These are phyloP conservation scores for Solea solea DNA, from an alignment of 2,113 vertebrate species.

Conservation along the genomic window DNA sequence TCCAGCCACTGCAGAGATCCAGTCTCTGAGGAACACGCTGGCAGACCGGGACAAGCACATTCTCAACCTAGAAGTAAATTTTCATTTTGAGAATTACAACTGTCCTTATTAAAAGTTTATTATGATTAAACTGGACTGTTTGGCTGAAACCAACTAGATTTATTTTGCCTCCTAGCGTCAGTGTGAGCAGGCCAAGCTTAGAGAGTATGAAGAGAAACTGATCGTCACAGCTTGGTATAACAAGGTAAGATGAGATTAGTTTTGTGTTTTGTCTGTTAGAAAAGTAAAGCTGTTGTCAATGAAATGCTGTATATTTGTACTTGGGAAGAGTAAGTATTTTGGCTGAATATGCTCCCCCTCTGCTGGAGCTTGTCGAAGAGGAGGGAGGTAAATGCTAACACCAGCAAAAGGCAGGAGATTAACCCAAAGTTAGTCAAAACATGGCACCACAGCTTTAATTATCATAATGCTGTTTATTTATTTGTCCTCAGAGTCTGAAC, in stretches of 20 bases:
- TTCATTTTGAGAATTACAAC: background rate
- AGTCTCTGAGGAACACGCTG: conserved; percentile 89
- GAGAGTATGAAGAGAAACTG: conserved; percentile 94
- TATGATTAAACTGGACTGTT: background rate
- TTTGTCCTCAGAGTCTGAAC: conserved; percentile 85
- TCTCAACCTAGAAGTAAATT: conserved; percentile 87
- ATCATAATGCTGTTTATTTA: background rate
- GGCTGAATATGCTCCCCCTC: too few species aligned
- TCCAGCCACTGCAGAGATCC: conserved; percentile 96
- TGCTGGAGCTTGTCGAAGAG: too few species aligned
- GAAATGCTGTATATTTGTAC: too few species aligned
- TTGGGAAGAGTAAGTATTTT: too few species aligned
- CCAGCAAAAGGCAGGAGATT: too few species aligned
- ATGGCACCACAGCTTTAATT: too few species aligned
- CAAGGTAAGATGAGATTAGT: conserved; percentile 82
- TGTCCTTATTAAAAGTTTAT: background rate
- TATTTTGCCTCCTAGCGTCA: conserved; percentile 80
- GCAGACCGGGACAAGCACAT: conserved; percentile 91
- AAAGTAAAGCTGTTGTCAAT: background rate
- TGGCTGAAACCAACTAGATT: background rate
- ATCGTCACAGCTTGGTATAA: conserved; percentile 98
- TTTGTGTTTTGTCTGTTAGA: background rate
- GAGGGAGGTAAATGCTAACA: too few species aligned
- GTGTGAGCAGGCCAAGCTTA: conserved; percentile 91
- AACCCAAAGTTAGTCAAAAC: too few species aligned